phyloP scores from a whole-genome alignment of 2,113 vertebrate genomes.

The Odocoileus virginianus region DNA sequence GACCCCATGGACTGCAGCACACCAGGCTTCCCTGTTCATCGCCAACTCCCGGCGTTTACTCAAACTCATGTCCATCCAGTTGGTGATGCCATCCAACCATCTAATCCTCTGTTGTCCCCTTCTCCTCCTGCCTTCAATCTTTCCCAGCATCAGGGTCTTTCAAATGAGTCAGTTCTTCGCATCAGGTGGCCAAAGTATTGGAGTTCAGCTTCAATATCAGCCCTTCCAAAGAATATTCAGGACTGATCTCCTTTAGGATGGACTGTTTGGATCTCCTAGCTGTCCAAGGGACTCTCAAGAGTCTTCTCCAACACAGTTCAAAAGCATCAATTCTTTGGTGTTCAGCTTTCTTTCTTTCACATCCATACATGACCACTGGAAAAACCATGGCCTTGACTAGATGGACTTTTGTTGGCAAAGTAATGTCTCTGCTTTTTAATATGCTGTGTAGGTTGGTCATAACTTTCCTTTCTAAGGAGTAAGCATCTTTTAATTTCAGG shows the following conservation, averaged over 20 bases:
- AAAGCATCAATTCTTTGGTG: not conserved
- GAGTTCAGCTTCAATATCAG: not conserved
- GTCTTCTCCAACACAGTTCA: not conserved
- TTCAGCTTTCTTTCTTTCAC: not conserved
- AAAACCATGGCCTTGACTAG: not conserved
- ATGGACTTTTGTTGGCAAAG: not conserved
- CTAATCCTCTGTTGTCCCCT: not conserved
- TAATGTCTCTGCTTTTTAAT: not conserved
- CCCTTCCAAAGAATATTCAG: not conserved
- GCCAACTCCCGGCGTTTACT: accelerated
- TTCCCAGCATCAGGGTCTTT: no score
- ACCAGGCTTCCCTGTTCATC: not conserved
- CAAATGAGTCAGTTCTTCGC: no score
- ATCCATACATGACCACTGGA: not conserved
- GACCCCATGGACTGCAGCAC: not conserved
- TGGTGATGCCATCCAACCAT: not conserved
- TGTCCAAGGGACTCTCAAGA: not conserved
- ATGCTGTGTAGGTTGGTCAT: not conserved
- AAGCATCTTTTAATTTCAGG: not conserved
- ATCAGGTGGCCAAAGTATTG: no score
- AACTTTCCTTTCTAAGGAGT: not conserved
- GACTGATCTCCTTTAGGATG: not conserved
- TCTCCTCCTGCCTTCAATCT: no score
- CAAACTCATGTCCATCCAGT: not conserved
- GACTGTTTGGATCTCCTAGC: not conserved